Evolutionary conservation across 1,140 invertebrate species (phyloP).

Genomic region (Drosophila prosaltans): DNA sequence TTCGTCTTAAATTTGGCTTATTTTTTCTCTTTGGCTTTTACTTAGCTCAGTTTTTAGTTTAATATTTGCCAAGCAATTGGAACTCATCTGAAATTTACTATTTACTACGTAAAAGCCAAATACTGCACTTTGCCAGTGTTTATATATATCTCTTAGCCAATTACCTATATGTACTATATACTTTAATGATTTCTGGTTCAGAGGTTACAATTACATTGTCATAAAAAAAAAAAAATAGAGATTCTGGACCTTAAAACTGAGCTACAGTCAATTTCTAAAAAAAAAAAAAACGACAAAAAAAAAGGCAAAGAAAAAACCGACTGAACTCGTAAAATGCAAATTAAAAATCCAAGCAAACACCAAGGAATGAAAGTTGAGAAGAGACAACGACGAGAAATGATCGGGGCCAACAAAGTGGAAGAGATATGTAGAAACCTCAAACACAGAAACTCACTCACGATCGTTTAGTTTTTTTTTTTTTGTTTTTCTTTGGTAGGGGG

Average conservation of each 20-base stretch:
- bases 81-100: slow-evolving; percentile 8
- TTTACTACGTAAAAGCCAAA: slow-evolving; percentile 17
- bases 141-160: background rate
- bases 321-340: slow-evolving; percentile 71
- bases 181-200: slow-evolving; percentile 10
- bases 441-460: slow-evolving; percentile 41
- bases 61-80: slow-evolving; percentile 13
- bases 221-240: too few species aligned
- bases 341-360: slow-evolving; percentile 50
- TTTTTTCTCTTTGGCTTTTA: background rate
- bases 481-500: background rate
- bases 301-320: slow-evolving; percentile 15
- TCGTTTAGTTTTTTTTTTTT: background rate
- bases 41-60: background rate
- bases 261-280: slow-evolving; percentile 38
- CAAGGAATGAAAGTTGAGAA: slow-evolving; percentile 71
- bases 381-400: slow-evolving; percentile 52
- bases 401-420: slow-evolving; percentile 54
- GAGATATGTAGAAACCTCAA: slow-evolving; percentile 54
- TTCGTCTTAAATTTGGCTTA: background rate
- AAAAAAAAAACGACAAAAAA: background rate
- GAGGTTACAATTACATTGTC: slow-evolving; percentile 6
- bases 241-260: slow-evolving; percentile 1
- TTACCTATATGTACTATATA: slow-evolving; percentile 17
- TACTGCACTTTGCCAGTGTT: slow-evolving; percentile 15